A percentile compares a stretch with the other conserved stretches of the same genome.
phyloP scores from a whole-genome alignment of 1,140 invertebrate species.

The Acromyrmex echinatior region DNA sequence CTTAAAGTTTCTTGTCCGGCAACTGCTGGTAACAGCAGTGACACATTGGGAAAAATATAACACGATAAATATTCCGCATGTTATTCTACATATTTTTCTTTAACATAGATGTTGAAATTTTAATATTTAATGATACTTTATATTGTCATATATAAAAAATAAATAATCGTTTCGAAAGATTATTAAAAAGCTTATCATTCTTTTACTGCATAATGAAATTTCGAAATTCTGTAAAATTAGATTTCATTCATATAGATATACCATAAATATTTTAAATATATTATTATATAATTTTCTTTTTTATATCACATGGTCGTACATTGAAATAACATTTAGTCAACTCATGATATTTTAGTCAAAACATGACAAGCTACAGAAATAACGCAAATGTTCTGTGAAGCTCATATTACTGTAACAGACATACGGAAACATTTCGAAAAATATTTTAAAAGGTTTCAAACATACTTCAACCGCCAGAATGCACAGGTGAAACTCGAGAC shows the following conservation, averaged over 20 bases:
- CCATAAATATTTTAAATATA: background rate
- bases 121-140: background rate
- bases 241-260: background rate
- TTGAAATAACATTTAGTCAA: constrained; percentile 17
- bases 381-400: background rate
- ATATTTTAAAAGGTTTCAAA: constrained; percentile 18
- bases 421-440: constrained; percentile 21
- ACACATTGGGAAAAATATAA: constrained; percentile 40
- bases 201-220: background rate
- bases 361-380: background rate
- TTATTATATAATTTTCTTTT: background rate
- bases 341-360: background rate
- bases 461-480: background rate
- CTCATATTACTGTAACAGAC: background rate
- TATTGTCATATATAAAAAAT: background rate
- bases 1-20: constrained; percentile 60
- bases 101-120: background rate
- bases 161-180: background rate
- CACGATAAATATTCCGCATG: constrained; percentile 48
- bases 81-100: background rate
- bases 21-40: constrained; percentile 41
- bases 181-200: background rate
- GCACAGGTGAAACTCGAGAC: background rate
- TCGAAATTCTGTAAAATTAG: background rate
- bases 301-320: background rate